Evolutionary conservation across 2,888 invertebrate species (phyloP), one percentile per base, ranked within the genome.

Genomic region (Thumatha senex): DNA sequence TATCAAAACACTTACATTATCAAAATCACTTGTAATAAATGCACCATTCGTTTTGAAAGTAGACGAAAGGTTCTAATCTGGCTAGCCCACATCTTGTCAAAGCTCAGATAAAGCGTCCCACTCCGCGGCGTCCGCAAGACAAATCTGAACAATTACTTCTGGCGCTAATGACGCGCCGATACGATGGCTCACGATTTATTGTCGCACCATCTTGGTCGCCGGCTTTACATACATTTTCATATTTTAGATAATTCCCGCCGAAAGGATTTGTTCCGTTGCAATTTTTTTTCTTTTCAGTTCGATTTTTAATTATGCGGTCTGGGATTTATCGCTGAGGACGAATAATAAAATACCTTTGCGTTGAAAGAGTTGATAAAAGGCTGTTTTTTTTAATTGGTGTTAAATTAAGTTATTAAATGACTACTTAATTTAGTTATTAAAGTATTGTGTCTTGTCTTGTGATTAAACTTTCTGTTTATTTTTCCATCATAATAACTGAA

Each of bases 221-320:
- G 79, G 84, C 81, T 87, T 86, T 85, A 88, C 85, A 86, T 86
- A 86, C 67, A 86, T 84, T 86, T 83, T 84, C 83, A 87, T 86
- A 85, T 83, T 82, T 71, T 65, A 74, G 79, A 80, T 79, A 74
- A 63, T 78, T 73, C 63, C 63, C 47, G 53, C 64, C 68, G 74
- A 84, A 86, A 84, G 80, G 82, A 79, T 82, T 80, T 70, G 58
- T 58, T 51, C 34, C 48, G 51, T 63, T 67, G 40, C 57, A 64
- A 58, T 61, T 64, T 67, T 68, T 63, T 67, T 61, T 44, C 36
- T 43, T 35, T 45, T 40, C 13, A 9, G 35, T 44, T 44, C 44
- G 45, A 52, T 53, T 45, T 54, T 67, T 63, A 52, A 67, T 58
- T 67, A 44, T 15, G 7, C 31, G 11, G 36, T 24, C 8, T n/a